Percentiles rank a stretch among this genome's conserved stretches.
phyloP scores from a whole-genome alignment of 1,140 invertebrate genomes.

The Magallana gigas region DNA sequence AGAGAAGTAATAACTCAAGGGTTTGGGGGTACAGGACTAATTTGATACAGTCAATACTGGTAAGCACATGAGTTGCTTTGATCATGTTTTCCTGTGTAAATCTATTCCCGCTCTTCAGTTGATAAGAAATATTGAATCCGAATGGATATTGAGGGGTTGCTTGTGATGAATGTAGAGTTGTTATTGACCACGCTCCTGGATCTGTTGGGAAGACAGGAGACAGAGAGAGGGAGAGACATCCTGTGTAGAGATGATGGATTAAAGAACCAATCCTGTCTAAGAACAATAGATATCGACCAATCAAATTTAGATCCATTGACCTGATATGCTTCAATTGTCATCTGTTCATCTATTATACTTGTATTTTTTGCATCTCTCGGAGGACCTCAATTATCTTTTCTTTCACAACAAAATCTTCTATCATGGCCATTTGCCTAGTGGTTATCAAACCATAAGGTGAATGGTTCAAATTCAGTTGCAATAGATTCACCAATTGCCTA shows the following conservation, averaged over 20 bases:
- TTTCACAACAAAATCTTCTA: no score
- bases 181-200: conserved; percentile 4
- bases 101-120: background rate
- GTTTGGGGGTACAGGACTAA: background rate
- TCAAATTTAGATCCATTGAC: conserved; percentile 12
- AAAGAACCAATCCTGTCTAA: background rate
- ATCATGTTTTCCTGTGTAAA: background rate
- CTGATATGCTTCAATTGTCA: background rate
- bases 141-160: background rate
- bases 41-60: no score
- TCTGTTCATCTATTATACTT: background rate
- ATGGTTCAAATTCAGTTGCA: no score
- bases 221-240: background rate
- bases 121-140: conserved; percentile 15
- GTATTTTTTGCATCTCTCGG: no score
- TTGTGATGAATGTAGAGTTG: background rate
- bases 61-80: conserved; percentile 14
- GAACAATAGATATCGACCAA: background rate
- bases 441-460: no score
- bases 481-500: no score
- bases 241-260: conserved; percentile 1
- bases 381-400: no score
- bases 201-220: background rate
- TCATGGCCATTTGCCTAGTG: no score
- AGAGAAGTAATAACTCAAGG: background rate